Evolutionary conservation across 2,113 vertebrate genomes (phyloP), one percentile per base, ranked within the genome.

Genomic region (Eidolon helvum): DNA sequence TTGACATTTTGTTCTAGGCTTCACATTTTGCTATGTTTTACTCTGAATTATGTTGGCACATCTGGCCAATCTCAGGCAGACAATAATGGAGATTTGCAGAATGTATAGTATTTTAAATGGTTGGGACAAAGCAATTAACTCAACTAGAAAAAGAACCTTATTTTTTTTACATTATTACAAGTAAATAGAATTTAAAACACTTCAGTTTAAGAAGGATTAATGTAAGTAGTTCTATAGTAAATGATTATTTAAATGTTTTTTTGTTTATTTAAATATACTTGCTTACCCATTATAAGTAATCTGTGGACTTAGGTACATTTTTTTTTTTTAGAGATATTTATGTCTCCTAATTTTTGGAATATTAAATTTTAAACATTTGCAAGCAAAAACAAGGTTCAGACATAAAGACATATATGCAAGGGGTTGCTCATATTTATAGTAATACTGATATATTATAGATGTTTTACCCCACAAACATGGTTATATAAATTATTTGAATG

Each of bases 401-500:
- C 30, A 48, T 84, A 95, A 96, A 12, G 22, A 38, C 59, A 97
- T 91, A 95, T 79, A 96, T 94, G 30, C 63, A 66, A 45, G 96
- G 0, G 7, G 12, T 24, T 91, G 1, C 40, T 96, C 75, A 91
- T 90, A 97, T 94, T 94, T 97, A 91, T 61, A 96, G 11, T 97
- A 96, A 90, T 89, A 66, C 30, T 97, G 94, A 97, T 35, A 98
- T 68, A 90, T 94, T 59, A 98, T 96, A 28, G 7, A 96, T 97
- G n/a, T 68, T 53, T 8, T 38, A 28, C 57, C 16, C 84, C n/a
- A 78, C 7, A 71, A 95, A 89, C 5, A 97, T 38, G 57, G 66
- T 95, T 77, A 97, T 33, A 97, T 18, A 95, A 97, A 96, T 90
- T 97, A 95, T 96, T 94, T 98, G 90, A 97, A 98, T 92, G 90